A percentile compares a stretch with the other conserved stretches of the same genome.
Evolutionary conservation across 1,140 invertebrate genomes (phyloP).

Genomic region (Triops longicaudatus): DNA sequence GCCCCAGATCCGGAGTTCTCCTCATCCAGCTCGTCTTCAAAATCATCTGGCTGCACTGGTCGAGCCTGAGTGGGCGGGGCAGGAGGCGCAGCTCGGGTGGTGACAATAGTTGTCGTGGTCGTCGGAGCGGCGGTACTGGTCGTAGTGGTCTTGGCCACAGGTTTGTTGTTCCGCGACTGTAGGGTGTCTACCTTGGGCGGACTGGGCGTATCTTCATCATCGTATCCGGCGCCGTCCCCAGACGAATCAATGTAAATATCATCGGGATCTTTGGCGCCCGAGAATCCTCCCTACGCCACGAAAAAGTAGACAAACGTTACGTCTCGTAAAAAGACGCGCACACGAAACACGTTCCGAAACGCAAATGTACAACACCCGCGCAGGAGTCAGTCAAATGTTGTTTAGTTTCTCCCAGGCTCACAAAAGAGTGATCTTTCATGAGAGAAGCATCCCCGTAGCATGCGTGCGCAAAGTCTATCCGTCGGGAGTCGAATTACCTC

Average conservation of each 20-base stretch:
- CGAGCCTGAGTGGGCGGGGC: background rate
- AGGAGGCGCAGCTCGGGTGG: background rate
- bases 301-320: background rate
- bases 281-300: background rate
- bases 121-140: background rate
- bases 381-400: background rate
- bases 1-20: constrained; percentile 26
- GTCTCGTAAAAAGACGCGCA: no score
- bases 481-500: background rate
- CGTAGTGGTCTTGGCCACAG: background rate
- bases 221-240: background rate
- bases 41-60: background rate
- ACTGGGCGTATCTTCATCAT: constrained; percentile 1
- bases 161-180: constrained; percentile 1
- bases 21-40: constrained; percentile 16
- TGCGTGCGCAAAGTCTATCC: background rate
- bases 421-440: background rate
- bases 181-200: background rate
- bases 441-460: background rate
- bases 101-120: background rate
- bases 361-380: background rate
- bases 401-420: background rate
- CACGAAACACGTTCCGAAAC: background rate
- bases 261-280: constrained; percentile 1
- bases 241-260: constrained; percentile 8